Evolutionary conservation across 1,140 invertebrate species (phyloP).

Genomic region (Cydia amplana): DNA sequence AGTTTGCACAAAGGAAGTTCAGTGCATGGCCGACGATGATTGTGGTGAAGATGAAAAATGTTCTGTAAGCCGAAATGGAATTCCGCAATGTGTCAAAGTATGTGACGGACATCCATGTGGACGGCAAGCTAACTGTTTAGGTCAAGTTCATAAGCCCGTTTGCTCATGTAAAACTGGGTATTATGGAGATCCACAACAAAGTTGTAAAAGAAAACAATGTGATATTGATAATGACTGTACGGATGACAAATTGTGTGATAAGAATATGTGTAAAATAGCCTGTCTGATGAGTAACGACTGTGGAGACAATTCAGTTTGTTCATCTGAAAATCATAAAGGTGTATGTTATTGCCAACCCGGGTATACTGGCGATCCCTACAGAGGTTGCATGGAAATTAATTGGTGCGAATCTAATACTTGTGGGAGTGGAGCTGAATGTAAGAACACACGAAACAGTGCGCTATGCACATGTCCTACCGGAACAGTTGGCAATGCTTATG

Average conservation of each 20-base stretch:
- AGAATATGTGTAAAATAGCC: conserved; percentile 90
- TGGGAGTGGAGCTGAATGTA: conserved; percentile 89
- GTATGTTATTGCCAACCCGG: conserved; percentile 92
- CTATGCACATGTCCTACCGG: conserved; percentile 89
- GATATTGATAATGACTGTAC: conserved; percentile 85
- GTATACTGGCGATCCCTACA: conserved; percentile 87
- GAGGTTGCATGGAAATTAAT: conserved; percentile 87
- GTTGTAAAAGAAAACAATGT: conserved; percentile 90
- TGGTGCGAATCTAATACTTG: conserved; percentile 89
- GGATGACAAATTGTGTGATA: conserved; percentile 89
- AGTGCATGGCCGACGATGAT: conserved; percentile 85
- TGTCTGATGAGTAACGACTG: conserved; percentile 90
- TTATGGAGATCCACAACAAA: conserved; percentile 88
- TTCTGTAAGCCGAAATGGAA: conserved; percentile 81
- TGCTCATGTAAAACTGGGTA: conserved; percentile 90
- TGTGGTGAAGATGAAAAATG: conserved; percentile 81
- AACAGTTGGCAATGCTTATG: conserved; percentile 90
- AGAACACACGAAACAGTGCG: conserved; percentile 89
- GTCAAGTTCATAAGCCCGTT: conserved; percentile 84
- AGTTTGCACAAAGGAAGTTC: conserved; percentile 89
- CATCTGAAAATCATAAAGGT: conserved; percentile 87
- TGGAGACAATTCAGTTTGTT: conserved; percentile 90
- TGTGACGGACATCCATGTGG: conserved; percentile 89
- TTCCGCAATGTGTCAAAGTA: conserved; percentile 85
- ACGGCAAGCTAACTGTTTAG: conserved; percentile 88